A percentile compares a stretch with the other conserved stretches of the same genome.
Conservation (phyloP, 1,140 invertebrate species). For the Drosophila neocordata region DNA sequence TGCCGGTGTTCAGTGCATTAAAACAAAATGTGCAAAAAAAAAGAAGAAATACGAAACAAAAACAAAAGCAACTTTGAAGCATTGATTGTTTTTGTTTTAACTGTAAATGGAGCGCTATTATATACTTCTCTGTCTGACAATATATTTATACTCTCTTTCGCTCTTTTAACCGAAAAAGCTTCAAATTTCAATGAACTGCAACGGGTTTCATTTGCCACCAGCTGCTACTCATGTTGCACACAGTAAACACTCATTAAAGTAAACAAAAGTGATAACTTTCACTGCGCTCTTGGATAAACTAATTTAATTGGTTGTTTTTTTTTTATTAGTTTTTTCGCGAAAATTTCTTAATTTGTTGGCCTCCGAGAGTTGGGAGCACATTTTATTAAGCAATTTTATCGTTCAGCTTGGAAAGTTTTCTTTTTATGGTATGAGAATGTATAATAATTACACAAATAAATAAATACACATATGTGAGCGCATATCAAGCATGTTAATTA, state of each 20-base stretch:
- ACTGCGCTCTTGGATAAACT: conserved; percentile 1
- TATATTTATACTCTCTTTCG: neutral
- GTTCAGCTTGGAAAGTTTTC: conserved; percentile 17
- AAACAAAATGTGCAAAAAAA: conserved; percentile 15
- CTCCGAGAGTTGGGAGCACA: neutral
- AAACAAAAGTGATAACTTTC: conserved; percentile 14
- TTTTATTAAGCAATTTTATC: conserved; percentile 7
- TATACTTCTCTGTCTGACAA: too few species aligned
- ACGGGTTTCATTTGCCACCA: conserved; percentile 24
- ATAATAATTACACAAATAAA: neutral
- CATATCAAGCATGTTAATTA: conserved; percentile 16
- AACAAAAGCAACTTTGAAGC: conserved; percentile 3
- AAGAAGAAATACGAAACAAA: neutral
- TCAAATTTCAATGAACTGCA: conserved; percentile 50
- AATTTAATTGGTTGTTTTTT: conserved; percentile 13
- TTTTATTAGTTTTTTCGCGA: neutral
- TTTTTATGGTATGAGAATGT: conserved; percentile 2
- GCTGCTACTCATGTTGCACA: conserved; percentile 14
- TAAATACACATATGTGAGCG: neutral
- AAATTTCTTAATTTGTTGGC: neutral
- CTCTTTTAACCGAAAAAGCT: conserved; percentile 13
- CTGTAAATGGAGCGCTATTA: conserved; percentile 19
- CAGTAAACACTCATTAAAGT: conserved; percentile 15
- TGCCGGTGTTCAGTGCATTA: conserved; percentile 6
- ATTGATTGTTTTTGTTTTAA: conserved; percentile 23